These are phyloP conservation scores for Drosophila colorata DNA, from an alignment of 2,888 invertebrate species.

Conservation along the genomic window DNA sequence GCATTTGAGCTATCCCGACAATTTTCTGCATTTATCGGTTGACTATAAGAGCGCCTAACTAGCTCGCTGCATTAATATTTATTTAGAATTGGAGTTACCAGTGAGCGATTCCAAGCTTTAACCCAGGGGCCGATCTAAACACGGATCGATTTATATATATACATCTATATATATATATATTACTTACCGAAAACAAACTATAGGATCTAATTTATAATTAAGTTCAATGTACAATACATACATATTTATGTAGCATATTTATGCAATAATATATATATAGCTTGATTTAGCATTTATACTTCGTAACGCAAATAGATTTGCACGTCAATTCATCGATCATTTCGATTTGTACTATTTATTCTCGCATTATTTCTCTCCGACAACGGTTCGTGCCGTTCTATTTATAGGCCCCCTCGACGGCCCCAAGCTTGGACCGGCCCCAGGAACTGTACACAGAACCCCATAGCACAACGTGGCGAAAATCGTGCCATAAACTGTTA, in stretches of 20 bases:
- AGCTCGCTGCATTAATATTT: background rate
- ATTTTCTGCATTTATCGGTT: conserved; percentile 96
- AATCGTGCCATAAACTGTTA: conserved; percentile 55
- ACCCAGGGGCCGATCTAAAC: conserved; percentile 40
- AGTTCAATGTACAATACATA: conserved; percentile 48
- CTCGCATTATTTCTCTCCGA: conserved; percentile 49
- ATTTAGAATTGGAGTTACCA: background rate
- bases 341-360: conserved; percentile 43
- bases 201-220: conserved; percentile 36
- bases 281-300: conserved; percentile 27
- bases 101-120: conserved; percentile 20
- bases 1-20: conserved; percentile 99
- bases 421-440: conserved; percentile 9
- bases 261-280: conserved; percentile 43
- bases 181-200: conserved; percentile 21
- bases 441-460: conserved; percentile 8
- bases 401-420: conserved; percentile 48
- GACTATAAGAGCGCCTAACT: conserved; percentile 75
- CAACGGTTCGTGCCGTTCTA: conserved; percentile 51
- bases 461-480: conserved; percentile 24
- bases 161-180: conserved; percentile 7
- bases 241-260: conserved; percentile 47
- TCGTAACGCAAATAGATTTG: conserved; percentile 35
- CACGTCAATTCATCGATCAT: conserved; percentile 69
- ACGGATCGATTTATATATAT: conserved; percentile 29